Conservation (phyloP, 2,888 invertebrate species). For the Drosophila rubida region DNA sequence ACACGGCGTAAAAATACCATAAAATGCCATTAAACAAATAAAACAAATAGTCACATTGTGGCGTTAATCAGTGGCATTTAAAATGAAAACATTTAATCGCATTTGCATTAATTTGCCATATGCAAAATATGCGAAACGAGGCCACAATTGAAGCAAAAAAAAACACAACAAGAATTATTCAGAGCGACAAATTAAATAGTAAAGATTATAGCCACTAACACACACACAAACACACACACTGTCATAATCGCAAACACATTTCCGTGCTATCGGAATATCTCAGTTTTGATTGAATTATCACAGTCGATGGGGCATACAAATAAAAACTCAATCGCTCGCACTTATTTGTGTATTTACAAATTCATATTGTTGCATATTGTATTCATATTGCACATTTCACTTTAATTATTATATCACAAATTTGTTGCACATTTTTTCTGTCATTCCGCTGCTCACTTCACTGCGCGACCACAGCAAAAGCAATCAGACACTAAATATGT, state of each 20-base stretch:
- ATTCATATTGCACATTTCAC: constrained; percentile 46
- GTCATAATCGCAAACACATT: constrained; percentile 1
- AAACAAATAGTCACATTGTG: constrained; percentile 61
- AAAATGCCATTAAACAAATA: constrained; percentile 17
- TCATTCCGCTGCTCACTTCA: constrained; percentile 16
- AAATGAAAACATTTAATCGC: constrained; percentile 74
- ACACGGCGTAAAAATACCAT: constrained; percentile 2
- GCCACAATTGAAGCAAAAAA: constrained; percentile 28
- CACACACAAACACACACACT: constrained; percentile 3
- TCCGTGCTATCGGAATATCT: constrained; percentile 24
- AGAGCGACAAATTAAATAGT: constrained; percentile 74
- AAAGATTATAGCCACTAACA: constrained; percentile 52
- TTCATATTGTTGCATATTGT: constrained; percentile 3
- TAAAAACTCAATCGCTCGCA: constrained; percentile 1
- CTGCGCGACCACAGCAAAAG: constrained; percentile 14
- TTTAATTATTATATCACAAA: constrained; percentile 35
- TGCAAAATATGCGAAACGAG: constrained; percentile 33
- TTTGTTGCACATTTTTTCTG: constrained; percentile 29
- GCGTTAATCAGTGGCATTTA: constrained; percentile 55
- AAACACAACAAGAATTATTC: constrained; percentile 25
- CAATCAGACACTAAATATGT: neutral
- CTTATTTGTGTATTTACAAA: constrained; percentile 12
- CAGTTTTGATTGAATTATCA: constrained; percentile 74
- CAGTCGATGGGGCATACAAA: constrained; percentile 38
- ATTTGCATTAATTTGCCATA: constrained; percentile 71